phyloP scores from a whole-genome alignment of 2,797 vertebrate genomes.

The Garrulus glandarius region DNA sequence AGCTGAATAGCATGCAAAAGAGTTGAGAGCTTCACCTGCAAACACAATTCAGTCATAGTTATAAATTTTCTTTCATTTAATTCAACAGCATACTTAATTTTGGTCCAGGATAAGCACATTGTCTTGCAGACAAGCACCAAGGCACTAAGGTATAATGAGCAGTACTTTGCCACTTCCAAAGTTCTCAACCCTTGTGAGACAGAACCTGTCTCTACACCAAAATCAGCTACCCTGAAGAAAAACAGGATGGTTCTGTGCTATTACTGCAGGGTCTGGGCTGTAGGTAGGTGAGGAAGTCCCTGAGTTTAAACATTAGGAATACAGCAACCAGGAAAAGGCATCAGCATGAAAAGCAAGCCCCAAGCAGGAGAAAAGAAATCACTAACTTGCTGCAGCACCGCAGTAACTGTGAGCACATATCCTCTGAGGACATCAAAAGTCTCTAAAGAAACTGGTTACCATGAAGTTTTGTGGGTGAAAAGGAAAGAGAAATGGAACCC shows the following conservation, averaged over 20 bases:
- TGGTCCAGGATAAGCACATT: background rate
- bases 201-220: background rate
- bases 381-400: background rate
- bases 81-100: background rate
- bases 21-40: background rate
- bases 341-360: background rate
- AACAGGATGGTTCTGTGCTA: background rate
- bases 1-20: background rate
- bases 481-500: background rate
- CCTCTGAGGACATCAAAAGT: background rate
- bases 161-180: background rate
- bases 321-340: background rate
- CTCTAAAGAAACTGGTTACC: background rate
- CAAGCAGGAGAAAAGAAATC: background rate
- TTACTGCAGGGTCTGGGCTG: background rate
- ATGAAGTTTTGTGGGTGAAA: background rate
- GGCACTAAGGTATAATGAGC: background rate
- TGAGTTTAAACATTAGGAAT: background rate
- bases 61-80: background rate
- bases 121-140: background rate
- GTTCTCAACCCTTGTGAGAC: background rate
- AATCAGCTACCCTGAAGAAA: background rate
- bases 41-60: background rate
- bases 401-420: background rate
- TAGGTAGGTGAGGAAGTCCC: background rate